Evolutionary conservation across 2,888 invertebrate genomes (phyloP), one percentile per base, ranked within the genome.

Genomic region (Torymus texanus): DNA sequence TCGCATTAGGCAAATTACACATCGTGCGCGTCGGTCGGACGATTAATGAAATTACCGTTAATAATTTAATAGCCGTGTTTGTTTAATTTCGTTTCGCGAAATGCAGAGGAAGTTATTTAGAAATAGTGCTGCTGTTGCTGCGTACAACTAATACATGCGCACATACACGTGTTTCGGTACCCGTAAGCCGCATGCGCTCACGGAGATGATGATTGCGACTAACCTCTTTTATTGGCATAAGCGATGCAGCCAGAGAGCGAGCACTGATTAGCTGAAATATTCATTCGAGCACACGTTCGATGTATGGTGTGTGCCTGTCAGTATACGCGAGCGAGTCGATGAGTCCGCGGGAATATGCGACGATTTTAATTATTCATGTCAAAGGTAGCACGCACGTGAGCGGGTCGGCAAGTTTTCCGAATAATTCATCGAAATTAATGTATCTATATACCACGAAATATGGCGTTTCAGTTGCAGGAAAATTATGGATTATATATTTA

Each of bases 1-100:
- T 29, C 56, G 65, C 62, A 61, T 78, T 59, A 29, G 61, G 67
- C 41, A 29, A 65, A 77, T 78, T 78, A 67, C 59, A 58, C 18
- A 2, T n/a, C n/a, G 14, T 55, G 41, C 41, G 41, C 41, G 18
- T 11, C 16, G 16, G n/a, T 41, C 11, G n/a, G 1, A 8, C 41
- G 41, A 11, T 63, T 63, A 63, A 41, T 21, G 24, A 16, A 12
- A 18, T 53, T 21, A 3, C 51, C 51, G 14, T 66, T 50, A 5
- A 16, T 51, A 13, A 50, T 3, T 4, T 53, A 21, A 13, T 11
- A 18, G 58, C 11, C 16, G 58, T 14, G 16, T 58, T 16, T 58
- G 11, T 58, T n/a, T 10, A 10, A 11, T 58, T 18, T 14, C 18
- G n/a, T 58, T 58, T 5, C 18, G n/a, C 18, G 10, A 16, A 56